A percentile compares a stretch with the other conserved stretches of the same genome.
Evolutionary conservation across 2,113 vertebrate genomes (phyloP).

Genomic region (Recurvirostra avosetta): DNA sequence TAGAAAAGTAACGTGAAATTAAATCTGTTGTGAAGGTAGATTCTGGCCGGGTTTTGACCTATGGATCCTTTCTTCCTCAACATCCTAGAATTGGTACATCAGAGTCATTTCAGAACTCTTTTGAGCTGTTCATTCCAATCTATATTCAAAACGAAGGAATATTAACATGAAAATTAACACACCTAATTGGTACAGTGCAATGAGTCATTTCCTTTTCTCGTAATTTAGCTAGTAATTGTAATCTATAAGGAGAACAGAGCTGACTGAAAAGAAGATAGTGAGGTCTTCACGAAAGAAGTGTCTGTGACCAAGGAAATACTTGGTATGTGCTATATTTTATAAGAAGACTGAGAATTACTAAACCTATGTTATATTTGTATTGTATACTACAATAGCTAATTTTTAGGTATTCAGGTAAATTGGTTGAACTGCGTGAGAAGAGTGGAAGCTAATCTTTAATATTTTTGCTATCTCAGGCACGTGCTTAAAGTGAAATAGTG

Average conservation of each 20-base stretch:
- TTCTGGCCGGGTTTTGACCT: neutral
- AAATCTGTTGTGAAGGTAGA: neutral
- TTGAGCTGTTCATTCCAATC: neutral
- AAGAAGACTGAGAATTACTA: neutral
- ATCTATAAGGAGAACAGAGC: neutral
- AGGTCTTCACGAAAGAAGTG: neutral
- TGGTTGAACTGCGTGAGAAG: neutral
- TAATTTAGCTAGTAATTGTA: neutral
- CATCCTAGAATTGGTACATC: neutral
- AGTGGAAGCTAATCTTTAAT: neutral
- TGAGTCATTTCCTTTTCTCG: neutral
- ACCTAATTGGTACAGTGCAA: neutral
- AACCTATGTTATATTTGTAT: neutral
- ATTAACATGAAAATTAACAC: neutral
- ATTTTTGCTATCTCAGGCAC: neutral
- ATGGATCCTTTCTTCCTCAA: neutral
- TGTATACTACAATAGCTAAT: neutral
- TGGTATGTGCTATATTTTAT: neutral
- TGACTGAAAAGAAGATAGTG: neutral
- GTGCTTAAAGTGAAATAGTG: neutral
- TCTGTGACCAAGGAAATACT: neutral
- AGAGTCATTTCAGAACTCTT: neutral
- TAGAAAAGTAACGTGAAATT: neutral
- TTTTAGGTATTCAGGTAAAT: neutral
- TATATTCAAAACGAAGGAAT: neutral